Evolutionary conservation across 2,888 invertebrate genomes (phyloP), one percentile per base, ranked within the genome.

Genomic region (Stenotaenia linearis): DNA sequence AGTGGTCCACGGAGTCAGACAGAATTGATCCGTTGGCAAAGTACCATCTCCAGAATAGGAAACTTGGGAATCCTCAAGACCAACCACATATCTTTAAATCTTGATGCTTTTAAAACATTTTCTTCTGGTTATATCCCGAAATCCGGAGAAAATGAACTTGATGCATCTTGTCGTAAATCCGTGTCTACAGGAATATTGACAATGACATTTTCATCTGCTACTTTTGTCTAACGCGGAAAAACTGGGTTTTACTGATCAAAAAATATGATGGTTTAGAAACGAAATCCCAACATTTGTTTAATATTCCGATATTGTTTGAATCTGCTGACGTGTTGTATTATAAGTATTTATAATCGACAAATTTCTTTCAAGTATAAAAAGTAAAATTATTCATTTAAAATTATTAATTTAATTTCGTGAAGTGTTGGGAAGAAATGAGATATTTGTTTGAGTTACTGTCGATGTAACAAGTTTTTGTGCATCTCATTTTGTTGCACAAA

Each of bases 1-100:
- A 69, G 69, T 69, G 69, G 69, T 69, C 69, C 28, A 69, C 69
- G 23, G 69, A 69, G 69, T 69, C 69, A 69, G 69, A 69, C 69
- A 69, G 28, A 69, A 69, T 69, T 69, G 69, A 69, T 69, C 69
- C 69, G 69, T 69, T 69, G 69, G 69, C 69, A 69, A 69, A 69
- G 25, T 28, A 69, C 69, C 28, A 69, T 69, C 69, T 69, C 69
- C 69, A 28, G 69, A 69, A 69, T 69, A 69, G 69, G 69, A 69
- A 69, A 69, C 69, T 69, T 69, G 69, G 69, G 69, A 69, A 69
- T 28, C 28, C 69, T 69, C 69, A 69, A 69, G 69, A 25, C 69
- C 69, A 69, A 69, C 69, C 69, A 69, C 69, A 69, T 69, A 69
- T 69, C 69, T 69, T 69, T 25, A 69, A 28, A 69, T 28, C 25